These are phyloP conservation scores for Prunella himalayana DNA, from an alignment of 2,113 vertebrate species.

Conservation along the genomic window DNA sequence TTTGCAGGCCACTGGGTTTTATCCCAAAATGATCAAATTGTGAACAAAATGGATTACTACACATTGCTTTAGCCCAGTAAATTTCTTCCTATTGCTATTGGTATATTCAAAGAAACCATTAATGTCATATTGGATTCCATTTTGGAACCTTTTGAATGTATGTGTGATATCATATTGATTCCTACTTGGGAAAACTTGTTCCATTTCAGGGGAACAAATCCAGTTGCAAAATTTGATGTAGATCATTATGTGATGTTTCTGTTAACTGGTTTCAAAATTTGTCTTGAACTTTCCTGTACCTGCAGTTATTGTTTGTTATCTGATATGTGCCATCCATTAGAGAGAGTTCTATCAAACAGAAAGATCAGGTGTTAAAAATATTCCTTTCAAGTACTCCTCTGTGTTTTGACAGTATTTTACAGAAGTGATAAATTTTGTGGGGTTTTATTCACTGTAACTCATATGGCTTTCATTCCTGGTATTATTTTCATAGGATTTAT, in stretches of 20 bases:
- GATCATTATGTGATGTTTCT: background rate
- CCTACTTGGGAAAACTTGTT: background rate
- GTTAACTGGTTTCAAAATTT: background rate
- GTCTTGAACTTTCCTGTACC: background rate
- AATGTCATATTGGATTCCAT: background rate
- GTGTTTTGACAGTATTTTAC: background rate
- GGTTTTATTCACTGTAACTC: background rate
- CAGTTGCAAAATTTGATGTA: background rate
- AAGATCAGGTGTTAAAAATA: background rate
- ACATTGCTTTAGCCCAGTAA: background rate
- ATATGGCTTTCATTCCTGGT: background rate
- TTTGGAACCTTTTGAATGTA: background rate
- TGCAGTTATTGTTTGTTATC: background rate
- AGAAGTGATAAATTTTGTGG: background rate
- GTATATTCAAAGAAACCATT: background rate
- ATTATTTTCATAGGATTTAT: background rate
- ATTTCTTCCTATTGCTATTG: background rate
- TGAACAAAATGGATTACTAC: background rate
- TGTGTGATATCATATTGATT: background rate
- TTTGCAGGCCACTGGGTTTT: background rate
- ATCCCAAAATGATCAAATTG: background rate
- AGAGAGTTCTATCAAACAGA: background rate
- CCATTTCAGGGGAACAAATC: background rate
- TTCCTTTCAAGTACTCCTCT: background rate
- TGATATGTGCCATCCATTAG: background rate